Conservation (phyloP, 2,888 invertebrate genomes). For the Cataglyphis albicans region DNA sequence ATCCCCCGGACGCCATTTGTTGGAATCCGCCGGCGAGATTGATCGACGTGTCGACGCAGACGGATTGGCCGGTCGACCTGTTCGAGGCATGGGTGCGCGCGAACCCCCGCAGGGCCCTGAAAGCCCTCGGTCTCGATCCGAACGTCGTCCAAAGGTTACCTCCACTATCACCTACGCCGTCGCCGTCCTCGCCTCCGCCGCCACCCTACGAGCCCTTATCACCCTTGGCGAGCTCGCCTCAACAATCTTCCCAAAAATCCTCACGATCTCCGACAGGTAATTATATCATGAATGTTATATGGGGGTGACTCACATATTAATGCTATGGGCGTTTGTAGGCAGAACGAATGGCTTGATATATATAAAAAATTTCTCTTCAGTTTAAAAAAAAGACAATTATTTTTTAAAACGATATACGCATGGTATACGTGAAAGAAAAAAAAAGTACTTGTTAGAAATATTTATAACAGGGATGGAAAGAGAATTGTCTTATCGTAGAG, state of each 20-base stretch:
- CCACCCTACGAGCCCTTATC: constrained; percentile 87
- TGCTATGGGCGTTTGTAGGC: not conserved
- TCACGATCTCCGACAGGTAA: constrained; percentile 84
- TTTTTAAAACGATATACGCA: not conserved
- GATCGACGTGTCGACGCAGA: constrained; percentile 87
- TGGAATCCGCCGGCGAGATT: constrained; percentile 88
- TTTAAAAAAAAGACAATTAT: not conserved
- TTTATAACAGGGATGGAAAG: not conserved
- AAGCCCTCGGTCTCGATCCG: constrained; percentile 91
- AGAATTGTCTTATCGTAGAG: not conserved
- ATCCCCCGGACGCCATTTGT: constrained; percentile 94
- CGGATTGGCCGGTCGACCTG: constrained; percentile 88
- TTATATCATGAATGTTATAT: not conserved
- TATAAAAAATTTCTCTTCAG: not conserved
- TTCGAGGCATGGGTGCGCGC: constrained; percentile 90
- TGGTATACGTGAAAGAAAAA: not conserved
- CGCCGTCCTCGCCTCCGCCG: constrained; percentile 83
- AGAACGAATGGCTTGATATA: not conserved
- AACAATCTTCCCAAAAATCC: constrained; percentile 83
- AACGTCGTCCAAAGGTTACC: constrained; percentile 83
- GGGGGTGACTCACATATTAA: not conserved
- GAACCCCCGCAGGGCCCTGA: constrained; percentile 91
- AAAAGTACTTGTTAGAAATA: not conserved
- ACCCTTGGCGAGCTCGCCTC: constrained; percentile 85
- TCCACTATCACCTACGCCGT: constrained; percentile 80